phyloP scores from a whole-genome alignment of 2,888 invertebrate genomes.

The Drosophila mettleri region DNA sequence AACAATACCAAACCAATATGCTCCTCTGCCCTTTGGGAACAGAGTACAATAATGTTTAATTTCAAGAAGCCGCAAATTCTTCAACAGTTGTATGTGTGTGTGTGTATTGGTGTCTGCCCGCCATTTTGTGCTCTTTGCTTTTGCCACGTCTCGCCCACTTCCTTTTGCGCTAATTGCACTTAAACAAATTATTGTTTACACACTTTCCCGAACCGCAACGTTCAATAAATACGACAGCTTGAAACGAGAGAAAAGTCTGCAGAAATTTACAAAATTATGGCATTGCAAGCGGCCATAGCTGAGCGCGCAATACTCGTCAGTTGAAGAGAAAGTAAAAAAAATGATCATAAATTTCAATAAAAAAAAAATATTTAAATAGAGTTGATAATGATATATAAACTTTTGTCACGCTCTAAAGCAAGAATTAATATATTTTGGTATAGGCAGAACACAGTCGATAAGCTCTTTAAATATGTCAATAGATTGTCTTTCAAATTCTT shows the following conservation, averaged over 20 bases:
- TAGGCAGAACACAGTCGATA: not conserved
- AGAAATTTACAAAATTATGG: not conserved
- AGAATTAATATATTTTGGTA: not conserved
- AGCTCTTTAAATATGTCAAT: not conserved
- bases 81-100: constrained; percentile 13
- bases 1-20: no score
- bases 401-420: no score
- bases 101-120: not conserved
- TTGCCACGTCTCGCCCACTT: constrained; percentile 33
- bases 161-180: constrained; percentile 68
- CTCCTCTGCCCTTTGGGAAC: no score
- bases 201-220: constrained; percentile 33
- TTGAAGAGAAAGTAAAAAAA: no score
- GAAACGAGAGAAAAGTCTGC: not conserved
- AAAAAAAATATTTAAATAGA: no score
- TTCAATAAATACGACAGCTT: constrained; percentile 27
- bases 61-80: constrained; percentile 50
- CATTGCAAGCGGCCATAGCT: not conserved
- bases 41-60: constrained; percentile 56
- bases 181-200: constrained; percentile 69
- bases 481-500: no score
- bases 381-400: no score
- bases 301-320: not conserved
- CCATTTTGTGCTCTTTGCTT: constrained; percentile 2
- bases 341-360: no score